phyloP scores from a whole-genome alignment of 1,140 invertebrate genomes.

The Scylla paramamosain region DNA sequence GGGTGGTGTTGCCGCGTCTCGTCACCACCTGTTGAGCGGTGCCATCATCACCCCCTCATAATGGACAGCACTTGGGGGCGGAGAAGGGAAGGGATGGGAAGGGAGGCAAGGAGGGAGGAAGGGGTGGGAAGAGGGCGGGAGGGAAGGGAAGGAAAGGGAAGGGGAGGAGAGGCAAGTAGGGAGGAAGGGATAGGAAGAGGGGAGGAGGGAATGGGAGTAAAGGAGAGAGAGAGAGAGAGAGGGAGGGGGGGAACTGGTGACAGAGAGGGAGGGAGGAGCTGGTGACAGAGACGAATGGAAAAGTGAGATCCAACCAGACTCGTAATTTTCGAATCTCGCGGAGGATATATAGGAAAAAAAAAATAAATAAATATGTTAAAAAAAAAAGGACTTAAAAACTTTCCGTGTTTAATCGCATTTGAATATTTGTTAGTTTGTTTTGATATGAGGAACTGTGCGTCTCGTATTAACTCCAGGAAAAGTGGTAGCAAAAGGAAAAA shows the following conservation, averaged over 20 bases:
- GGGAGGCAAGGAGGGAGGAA: not conserved
- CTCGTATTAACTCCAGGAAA: too few relatives aligned
- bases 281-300: slow-evolving; percentile 27
- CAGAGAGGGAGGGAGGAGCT: not conserved
- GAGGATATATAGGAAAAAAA: not conserved
- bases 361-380: not conserved
- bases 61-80: not conserved
- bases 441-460: too few relatives aligned
- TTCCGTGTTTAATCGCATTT: not conserved
- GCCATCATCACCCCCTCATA: slow-evolving; percentile 11
- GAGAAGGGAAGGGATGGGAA: not conserved
- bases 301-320: slow-evolving; percentile 11
- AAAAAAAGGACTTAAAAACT: not conserved
- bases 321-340: not conserved
- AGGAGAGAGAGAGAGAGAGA: not conserved
- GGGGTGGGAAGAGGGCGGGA: not conserved
- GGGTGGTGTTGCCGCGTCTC: not conserved
- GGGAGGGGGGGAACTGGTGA: not conserved
- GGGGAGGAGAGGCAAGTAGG: too few relatives aligned
- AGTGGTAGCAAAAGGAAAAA: too few relatives aligned
- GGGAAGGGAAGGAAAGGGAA: not conserved
- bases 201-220: not conserved
- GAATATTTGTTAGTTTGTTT: not conserved
- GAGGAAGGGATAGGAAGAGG: not conserved
- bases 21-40: not conserved